phyloP scores from a whole-genome alignment of 1,140 invertebrate species.

The Halyomorpha halys region DNA sequence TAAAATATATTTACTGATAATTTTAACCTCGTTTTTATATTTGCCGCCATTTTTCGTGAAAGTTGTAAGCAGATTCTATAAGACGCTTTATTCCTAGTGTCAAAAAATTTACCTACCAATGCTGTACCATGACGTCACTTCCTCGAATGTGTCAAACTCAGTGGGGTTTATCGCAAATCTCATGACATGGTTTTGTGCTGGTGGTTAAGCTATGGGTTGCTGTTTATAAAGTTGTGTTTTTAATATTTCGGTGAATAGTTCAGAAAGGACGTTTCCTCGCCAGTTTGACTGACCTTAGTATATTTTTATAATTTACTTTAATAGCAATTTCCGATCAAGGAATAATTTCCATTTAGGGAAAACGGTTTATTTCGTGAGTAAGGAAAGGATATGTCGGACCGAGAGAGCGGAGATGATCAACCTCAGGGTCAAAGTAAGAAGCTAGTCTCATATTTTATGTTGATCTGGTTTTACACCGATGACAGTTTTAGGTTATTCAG shows the following conservation, averaged over 20 bases:
- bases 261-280: not conserved
- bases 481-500: no score
- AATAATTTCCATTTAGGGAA: constrained; percentile 31
- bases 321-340: constrained; percentile 26
- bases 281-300: not conserved
- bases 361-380: constrained; percentile 33
- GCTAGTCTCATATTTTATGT: not conserved
- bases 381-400: constrained; percentile 39
- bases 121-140: constrained; percentile 22
- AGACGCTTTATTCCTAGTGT: constrained; percentile 4
- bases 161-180: constrained; percentile 24
- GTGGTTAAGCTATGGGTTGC: constrained; percentile 17
- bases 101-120: constrained; percentile 1
- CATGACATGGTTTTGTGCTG: constrained; percentile 14
- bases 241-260: not conserved
- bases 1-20: no score
- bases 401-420: constrained; percentile 41
- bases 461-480: no score
- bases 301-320: not conserved
- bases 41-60: not conserved
- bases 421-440: constrained; percentile 39
- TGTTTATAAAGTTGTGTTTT: constrained; percentile 9
- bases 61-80: not conserved
- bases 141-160: constrained; percentile 26
- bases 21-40: no score